phyloP scores from a whole-genome alignment of 2,113 vertebrate species.

The Syrmaticus mikado region DNA sequence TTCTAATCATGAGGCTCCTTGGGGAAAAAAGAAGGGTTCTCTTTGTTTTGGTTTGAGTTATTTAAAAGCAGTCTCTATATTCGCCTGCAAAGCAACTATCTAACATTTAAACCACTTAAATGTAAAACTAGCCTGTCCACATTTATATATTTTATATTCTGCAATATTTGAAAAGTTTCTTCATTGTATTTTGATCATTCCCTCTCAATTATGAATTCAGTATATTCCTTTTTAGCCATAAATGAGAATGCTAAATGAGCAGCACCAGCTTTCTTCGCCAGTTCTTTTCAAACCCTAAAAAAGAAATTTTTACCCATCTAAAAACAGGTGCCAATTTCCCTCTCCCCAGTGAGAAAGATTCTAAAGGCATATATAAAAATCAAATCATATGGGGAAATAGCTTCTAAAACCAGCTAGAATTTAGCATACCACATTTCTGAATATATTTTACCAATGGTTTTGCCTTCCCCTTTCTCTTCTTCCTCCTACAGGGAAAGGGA shows the following conservation, averaged over 20 bases:
- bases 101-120: background rate
- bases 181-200: background rate
- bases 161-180: too few species aligned
- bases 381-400: background rate
- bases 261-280: background rate
- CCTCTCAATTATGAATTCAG: background rate
- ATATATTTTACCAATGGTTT: background rate
- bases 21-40: background rate
- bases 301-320: background rate
- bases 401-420: background rate
- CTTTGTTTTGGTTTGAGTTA: background rate
- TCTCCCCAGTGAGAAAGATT: background rate
- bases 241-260: background rate
- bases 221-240: background rate
- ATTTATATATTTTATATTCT: too few species aligned
- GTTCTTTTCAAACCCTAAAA: background rate
- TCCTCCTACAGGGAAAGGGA: background rate
- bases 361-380: background rate
- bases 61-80: slow-evolving; percentile 16
- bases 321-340: background rate
- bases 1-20: slow-evolving; percentile 15
- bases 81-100: slow-evolving; percentile 27
- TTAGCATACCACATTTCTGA: background rate
- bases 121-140: slow-evolving; percentile 19
- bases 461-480: background rate